phyloP scores from a whole-genome alignment of 2,888 invertebrate genomes.

The Drosophila pseudotalamancana region DNA sequence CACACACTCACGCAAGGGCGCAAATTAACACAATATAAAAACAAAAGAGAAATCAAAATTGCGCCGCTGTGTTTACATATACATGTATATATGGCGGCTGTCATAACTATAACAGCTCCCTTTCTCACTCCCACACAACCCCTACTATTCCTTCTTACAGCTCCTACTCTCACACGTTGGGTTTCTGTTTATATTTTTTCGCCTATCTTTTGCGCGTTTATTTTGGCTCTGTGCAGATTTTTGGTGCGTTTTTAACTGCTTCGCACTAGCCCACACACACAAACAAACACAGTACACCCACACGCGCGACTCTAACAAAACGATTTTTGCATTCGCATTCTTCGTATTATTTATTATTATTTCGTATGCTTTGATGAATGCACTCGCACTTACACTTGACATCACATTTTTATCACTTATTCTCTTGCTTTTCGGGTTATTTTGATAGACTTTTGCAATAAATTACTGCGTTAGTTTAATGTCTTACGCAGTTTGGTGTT shows the following conservation, averaged over 20 bases:
- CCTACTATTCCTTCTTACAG: background rate
- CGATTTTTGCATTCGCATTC: constrained; percentile 18
- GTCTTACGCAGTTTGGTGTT: constrained; percentile 42
- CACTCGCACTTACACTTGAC: constrained; percentile 64
- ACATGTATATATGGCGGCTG: constrained; percentile 3
- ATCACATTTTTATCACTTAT: constrained; percentile 73
- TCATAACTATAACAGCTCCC: background rate
- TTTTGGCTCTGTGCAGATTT: constrained; percentile 51
- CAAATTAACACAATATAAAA: constrained; percentile 54
- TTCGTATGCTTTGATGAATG: background rate
- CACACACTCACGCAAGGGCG: constrained; percentile 30
- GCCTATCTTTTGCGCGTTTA: constrained; percentile 54
- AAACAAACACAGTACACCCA: constrained; percentile 9
- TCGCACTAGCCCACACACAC: constrained; percentile 29
- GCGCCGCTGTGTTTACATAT: constrained; percentile 47
- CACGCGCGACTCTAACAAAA: constrained; percentile 28
- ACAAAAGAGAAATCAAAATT: constrained; percentile 47
- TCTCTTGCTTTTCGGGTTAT: constrained; percentile 34
- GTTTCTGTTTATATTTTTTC: constrained; percentile 39
- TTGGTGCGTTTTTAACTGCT: constrained; percentile 35
- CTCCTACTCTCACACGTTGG: constrained; percentile 3
- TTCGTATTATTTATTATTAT: background rate
- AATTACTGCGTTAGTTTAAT: constrained; percentile 52
- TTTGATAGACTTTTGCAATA: constrained; percentile 50
- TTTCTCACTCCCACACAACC: background rate